Evolutionary conservation across 2,113 vertebrate genomes (phyloP).

Genomic region (Origma solitaria): DNA sequence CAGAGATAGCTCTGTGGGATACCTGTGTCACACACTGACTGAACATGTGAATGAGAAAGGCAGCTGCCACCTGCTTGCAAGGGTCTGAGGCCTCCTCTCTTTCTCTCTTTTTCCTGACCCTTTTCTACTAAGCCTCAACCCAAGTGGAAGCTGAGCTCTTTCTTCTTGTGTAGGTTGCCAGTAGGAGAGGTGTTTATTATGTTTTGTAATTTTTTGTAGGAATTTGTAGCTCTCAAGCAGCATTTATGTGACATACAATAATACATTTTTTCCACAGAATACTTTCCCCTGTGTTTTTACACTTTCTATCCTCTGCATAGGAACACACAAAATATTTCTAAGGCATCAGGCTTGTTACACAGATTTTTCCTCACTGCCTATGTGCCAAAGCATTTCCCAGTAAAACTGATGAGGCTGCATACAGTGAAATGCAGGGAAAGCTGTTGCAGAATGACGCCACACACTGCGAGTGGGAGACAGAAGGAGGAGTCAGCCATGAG

Average conservation of each 20-base stretch:
- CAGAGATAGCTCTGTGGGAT: neutral
- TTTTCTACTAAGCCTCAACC: neutral
- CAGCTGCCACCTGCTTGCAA: neutral
- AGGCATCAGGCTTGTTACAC: neutral
- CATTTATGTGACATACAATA: neutral
- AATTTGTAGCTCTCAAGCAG: neutral
- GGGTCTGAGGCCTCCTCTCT: neutral
- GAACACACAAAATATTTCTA: neutral
- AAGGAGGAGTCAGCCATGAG: slow-evolving; percentile 9
- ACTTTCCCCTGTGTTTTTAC: neutral
- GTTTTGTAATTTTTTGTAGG: neutral
- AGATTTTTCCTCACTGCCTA: neutral
- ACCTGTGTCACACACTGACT: neutral
- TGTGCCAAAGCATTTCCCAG: neutral
- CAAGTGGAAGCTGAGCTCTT: neutral
- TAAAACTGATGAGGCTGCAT: neutral
- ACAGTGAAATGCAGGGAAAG: neutral
- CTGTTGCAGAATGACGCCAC: neutral
- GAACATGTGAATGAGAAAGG: neutral
- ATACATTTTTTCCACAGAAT: neutral
- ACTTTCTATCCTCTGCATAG: neutral
- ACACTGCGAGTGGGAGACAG: neutral
- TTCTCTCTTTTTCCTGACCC: neutral
- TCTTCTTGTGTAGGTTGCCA: neutral
- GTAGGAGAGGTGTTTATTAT: neutral